Evolutionary conservation across 2,113 vertebrate genomes (phyloP).

Genomic region (Bostrychus sinensis): DNA sequence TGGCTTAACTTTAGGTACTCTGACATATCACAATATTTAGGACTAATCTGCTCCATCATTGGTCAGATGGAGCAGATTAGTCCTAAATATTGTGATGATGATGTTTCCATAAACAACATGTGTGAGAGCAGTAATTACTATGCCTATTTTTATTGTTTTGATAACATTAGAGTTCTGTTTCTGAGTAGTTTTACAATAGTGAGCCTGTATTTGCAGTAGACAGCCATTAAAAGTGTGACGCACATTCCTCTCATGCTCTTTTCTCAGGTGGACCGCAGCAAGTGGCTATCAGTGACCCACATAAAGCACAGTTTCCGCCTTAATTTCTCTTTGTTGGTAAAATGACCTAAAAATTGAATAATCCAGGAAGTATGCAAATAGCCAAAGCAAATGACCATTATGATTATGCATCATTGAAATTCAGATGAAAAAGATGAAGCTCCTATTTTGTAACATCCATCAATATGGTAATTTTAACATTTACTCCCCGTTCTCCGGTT

Average conservation of each 20-base stretch:
- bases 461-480: conserved; percentile 95
- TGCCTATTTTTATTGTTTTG: too few species aligned
- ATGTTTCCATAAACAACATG: too few species aligned
- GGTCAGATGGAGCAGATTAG: too few species aligned
- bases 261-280: conserved; percentile 16
- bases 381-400: conserved; percentile 70
- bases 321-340: conserved; percentile 51
- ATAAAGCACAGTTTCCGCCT: conserved; percentile 46
- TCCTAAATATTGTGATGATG: too few species aligned
- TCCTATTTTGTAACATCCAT: conserved; percentile 79
- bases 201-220: neutral
- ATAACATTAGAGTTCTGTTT: too few species aligned
- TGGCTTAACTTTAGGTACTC: too few species aligned
- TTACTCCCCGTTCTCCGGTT: conserved; percentile 82
- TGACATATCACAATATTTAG: too few species aligned
- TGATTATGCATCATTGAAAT: conserved; percentile 76
- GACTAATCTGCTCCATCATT: too few species aligned
- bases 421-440: conserved; percentile 74
- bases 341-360: conserved; percentile 70
- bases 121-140: too few species aligned
- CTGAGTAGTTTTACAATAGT: too few species aligned
- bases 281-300: conserved; percentile 33
- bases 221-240: conserved; percentile 17
- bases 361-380: conserved; percentile 70
- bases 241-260: neutral